Evolutionary conservation across 1,140 invertebrate genomes (phyloP), one percentile per base, ranked within the genome.

Genomic region (Meloidogyne exigua): DNA sequence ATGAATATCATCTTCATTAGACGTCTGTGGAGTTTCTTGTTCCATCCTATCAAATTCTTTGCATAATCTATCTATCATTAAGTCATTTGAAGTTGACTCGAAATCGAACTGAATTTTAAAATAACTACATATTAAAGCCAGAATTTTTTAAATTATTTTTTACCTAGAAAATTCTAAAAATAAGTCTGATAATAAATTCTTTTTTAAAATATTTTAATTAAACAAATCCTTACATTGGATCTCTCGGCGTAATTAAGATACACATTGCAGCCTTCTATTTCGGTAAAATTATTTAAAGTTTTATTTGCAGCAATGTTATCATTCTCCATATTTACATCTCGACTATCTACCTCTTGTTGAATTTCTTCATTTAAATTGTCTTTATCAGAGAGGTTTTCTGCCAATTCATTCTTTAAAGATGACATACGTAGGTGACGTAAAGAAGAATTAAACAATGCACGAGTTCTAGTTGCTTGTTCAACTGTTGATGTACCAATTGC

Each of bases 391-490:
- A 1, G 9, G n/a, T 64, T 36, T 25, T 64, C 26, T 68, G 66
- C 66, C 66, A 68, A 68, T 68, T 68, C 66, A 68, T 68, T 42
- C 7, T n/a, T 42, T 39, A n/a, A 3, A 25, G n/a, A 18, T 64
- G 18, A 1, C 26, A 28, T 42, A 0, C 71, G 71, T 12, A 73
- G 44, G 7, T 57, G 21, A 28, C 71, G 71, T 28, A 73, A n/a
- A 13, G 62, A 39, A 12, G 57, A n/a, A 23, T 32, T 15, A 65
- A 73, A 73, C 4, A 73, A 32, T 26, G 71, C 23, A 13, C 57
- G 57, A 18, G 71, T 73, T 26, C 57, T 57, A 15, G 15, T 42
- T 23, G 71, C 71, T n/a, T 73, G 71, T 32, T 73, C 71, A 57
- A 73, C 18, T 36, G 71, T 65, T 1, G 71, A 42, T 28, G 44